Base-by-base conservation (phyloP, 2,888 invertebrate species). In the Ichneumoninae sp. region DNA sequence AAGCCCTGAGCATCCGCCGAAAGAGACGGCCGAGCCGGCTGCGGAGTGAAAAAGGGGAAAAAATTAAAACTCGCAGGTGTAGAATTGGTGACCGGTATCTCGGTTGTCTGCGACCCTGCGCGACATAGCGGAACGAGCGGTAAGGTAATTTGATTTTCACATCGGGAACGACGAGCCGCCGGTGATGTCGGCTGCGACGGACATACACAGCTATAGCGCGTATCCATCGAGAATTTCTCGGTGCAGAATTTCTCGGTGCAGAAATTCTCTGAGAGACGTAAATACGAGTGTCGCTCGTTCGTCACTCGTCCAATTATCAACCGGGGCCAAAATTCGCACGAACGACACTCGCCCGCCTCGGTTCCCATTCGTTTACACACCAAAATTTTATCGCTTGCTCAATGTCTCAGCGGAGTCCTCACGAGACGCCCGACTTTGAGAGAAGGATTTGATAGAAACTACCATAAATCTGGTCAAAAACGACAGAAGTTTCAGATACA, bases 101-200 rank as follows among this genome's bases (percentile, higher is more conserved):
- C 54, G 54, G 54, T 22, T 70, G n/a, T 33, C n/a, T 30, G 47
- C 30, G 52, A 65, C 13, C 19, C 26, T 26, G 19, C 19, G 36
- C 40, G 26, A 80, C 73, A 52, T 33, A 22, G 44, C 44, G 71
- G 54, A 52, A 50, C 70, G 26, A n/a, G 7, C 30, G 36, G 54
- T n/a, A 83, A 47, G 40, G 73, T 83, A 79, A 83, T 83, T 83
- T 63, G 69, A 79, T 83, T 79, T 79, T 75, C 19, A n/a, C 70
- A 79, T 75, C 36, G 73, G 8, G 40, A 60, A 50, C 36, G 78
- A 74, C 68, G 68, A 44, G 40, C n/a, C 16, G 63, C n/a, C 36
- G 52, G 26, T 60, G 54, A 19, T 66, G 50, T 16, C 54, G 19
- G 52, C 50, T 52, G 40, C 40, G 57, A 60, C 54, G 63, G 78